These are phyloP conservation scores for Patella depressa DNA, from an alignment of 2,888 invertebrate genomes.

Conservation along the genomic window DNA sequence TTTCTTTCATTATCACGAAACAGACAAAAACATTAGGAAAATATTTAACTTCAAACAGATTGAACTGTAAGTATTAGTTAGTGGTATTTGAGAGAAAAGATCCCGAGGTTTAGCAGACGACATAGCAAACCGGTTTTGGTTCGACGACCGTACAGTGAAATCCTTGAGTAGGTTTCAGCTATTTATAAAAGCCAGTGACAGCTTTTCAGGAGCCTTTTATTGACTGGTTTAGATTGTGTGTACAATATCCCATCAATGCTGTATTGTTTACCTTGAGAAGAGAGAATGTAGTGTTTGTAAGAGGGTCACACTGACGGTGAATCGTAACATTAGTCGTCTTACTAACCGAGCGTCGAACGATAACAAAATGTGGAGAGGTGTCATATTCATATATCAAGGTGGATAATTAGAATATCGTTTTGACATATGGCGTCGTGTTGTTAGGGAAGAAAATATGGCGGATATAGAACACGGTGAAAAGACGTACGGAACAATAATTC, in stretches of 20 bases:
- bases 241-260: constrained; percentile 10
- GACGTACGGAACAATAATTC: neutral
- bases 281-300: neutral
- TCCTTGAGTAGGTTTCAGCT: constrained; percentile 10
- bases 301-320: neutral
- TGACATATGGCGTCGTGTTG: constrained; percentile 9
- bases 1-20: too few relatives aligned
- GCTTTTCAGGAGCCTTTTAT: constrained; percentile 9
- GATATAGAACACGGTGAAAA: neutral
- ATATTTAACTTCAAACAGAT: too few relatives aligned
- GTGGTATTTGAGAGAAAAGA: neutral
- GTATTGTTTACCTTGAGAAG: neutral
- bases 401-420: neutral
- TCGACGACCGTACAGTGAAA: neutral
- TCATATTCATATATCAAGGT: constrained; percentile 8
- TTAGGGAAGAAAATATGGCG: constrained; percentile 5
- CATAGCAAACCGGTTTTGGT: constrained; percentile 6
- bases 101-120: neutral
- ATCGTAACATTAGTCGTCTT: neutral
- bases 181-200: constrained; percentile 12
- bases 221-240: constrained; percentile 5
- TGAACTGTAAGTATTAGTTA: neutral
- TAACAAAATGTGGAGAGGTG: constrained; percentile 1
- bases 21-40: too few relatives aligned
- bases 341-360: neutral